Conservation (phyloP, 2,888 invertebrate genomes). For the Hipparchia semele region DNA sequence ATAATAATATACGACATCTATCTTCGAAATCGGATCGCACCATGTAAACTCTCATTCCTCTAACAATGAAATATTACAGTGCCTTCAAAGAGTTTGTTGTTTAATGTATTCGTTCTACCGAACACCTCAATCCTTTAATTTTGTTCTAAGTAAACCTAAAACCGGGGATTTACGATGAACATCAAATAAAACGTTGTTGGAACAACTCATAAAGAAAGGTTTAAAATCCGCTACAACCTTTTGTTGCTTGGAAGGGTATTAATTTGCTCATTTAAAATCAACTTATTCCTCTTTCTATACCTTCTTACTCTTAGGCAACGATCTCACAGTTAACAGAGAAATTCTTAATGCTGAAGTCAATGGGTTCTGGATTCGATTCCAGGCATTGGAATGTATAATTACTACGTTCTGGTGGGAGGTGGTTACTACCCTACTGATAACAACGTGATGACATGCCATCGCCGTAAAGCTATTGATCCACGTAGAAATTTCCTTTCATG, state of each 20-base stretch:
- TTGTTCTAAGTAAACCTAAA: conserved; percentile 24
- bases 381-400: too few relatives aligned
- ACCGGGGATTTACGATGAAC: conserved; percentile 28
- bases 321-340: too few relatives aligned
- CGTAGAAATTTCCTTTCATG: too few relatives aligned
- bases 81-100: conserved; percentile 13
- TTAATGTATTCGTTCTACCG: conserved; percentile 17
- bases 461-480: too few relatives aligned
- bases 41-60: too few relatives aligned
- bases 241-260: conserved; percentile 24
- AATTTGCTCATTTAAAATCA: conserved; percentile 24
- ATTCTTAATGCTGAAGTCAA: too few relatives aligned
- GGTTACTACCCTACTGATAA: too few relatives aligned
- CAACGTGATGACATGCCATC: too few relatives aligned
- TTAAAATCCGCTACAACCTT: conserved; percentile 33
- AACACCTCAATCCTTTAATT: conserved; percentile 26
- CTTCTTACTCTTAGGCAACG: neutral
- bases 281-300: conserved; percentile 7
- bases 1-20: too few relatives aligned
- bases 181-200: conserved; percentile 31
- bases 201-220: conserved; percentile 33
- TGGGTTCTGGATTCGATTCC: too few relatives aligned
- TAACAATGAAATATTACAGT: neutral
- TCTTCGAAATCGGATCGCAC: too few relatives aligned
- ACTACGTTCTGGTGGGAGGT: too few relatives aligned